Base-by-base conservation (phyloP, 2,113 vertebrate species). In the Amphiprion ocellaris region DNA sequence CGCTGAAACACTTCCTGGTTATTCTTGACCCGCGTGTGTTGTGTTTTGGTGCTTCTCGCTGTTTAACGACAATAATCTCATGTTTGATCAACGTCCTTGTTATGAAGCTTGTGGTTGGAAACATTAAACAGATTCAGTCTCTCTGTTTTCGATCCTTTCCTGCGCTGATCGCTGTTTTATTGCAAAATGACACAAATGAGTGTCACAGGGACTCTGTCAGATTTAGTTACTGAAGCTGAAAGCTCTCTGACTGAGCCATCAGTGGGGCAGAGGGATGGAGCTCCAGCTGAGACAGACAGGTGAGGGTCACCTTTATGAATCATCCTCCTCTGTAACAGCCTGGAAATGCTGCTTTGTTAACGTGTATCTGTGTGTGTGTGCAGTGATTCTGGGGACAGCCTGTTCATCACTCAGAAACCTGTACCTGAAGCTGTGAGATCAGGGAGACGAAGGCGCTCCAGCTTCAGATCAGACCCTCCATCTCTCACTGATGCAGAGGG, bases 301-400 rank as follows among this genome's bases (percentile, higher is more conserved):
- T 93, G 79, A 69, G 77, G 33, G 9, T 1, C 33, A 37, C 33
- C 9, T 8, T 9, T 2, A 10, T 2, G 33, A 37, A 10, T 9
- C 33, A 9, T 37, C 33, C 33, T 37, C 33, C 33, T 37, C 8
- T 37, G 33, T 37, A 10, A 37, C 33, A 37, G 33, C 33, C 33
- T 33, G 33, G 5, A 33, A 4, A 33, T 33, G 33, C 33, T 37
- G 33, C 6, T 44, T 2, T 44, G 3, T 44, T 2, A 4, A 12
- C 47, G 17, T 77, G 0, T 69, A 2, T 41, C 6, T 41, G 24
- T 3, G 23, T 68, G 23, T 68, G 14, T 87, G 26, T 47, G 23
- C 81, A 95, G 95, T 71, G 94, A 94, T 60, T 95, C 94, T 0
- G 92, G 70, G 6, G 88, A 94, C 66, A 92, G 91, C 62, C 21